These are phyloP conservation scores for Homarus americanus DNA, from an alignment of 1,140 invertebrate genomes.

Conservation along the genomic window DNA sequence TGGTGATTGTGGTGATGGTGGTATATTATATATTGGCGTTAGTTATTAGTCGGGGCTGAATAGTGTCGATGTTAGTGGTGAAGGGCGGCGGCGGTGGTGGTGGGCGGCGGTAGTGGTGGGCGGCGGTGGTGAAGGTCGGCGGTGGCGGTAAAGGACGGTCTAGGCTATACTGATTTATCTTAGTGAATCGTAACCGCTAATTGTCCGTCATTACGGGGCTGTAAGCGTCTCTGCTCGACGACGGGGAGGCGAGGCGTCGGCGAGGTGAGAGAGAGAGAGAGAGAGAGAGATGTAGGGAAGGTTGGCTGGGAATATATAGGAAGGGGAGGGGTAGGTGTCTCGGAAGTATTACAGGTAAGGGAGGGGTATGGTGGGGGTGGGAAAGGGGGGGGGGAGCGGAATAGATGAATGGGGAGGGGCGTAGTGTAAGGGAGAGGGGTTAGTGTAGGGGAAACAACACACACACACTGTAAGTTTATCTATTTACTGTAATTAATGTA, in stretches of 20 bases:
- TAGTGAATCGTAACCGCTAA: conserved; percentile 10
- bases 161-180: conserved; percentile 1
- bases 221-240: background rate
- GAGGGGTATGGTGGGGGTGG: background rate
- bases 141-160: background rate
- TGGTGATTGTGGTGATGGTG: too few species aligned
- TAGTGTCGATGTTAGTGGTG: background rate
- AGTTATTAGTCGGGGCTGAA: background rate
- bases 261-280: background rate
- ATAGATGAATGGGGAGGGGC: background rate
- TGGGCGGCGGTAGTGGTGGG: background rate
- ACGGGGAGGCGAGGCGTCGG: background rate
- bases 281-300: background rate
- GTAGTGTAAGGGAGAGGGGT: background rate
- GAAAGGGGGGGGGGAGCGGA: background rate
- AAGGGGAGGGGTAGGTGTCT: background rate
- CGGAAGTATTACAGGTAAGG: background rate
- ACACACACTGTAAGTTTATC: too few species aligned
- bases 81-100: background rate
- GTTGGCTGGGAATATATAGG: background rate
- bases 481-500: too few species aligned
- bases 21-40: too few species aligned
- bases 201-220: background rate
- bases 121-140: background rate
- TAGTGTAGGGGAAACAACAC: too few species aligned